Conservation (phyloP, 1,140 invertebrate genomes). For the Eriosoma lanigerum region DNA sequence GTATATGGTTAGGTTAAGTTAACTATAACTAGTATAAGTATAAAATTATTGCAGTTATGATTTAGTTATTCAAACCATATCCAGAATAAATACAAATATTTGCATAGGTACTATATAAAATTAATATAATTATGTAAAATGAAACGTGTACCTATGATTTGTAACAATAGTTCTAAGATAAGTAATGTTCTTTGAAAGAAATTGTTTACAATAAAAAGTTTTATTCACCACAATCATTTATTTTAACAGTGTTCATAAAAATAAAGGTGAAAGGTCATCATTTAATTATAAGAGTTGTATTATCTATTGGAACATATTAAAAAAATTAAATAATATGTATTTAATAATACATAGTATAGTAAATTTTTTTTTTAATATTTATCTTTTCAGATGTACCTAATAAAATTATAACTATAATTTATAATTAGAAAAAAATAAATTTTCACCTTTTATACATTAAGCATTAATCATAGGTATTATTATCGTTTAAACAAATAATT, state of each 20-base stretch:
- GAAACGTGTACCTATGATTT: constrained; percentile 14
- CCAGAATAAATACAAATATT: constrained; percentile 24
- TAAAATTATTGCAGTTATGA: too few relatives aligned
- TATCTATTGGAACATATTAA: background rate
- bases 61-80: constrained; percentile 2
- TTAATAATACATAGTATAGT: too few relatives aligned
- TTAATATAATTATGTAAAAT: background rate
- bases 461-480: background rate
- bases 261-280: constrained; percentile 15
- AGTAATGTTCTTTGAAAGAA: background rate
- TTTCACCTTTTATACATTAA: background rate
- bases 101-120: constrained; percentile 34
- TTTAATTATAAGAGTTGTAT: background rate
- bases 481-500: background rate
- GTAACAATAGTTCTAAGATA: background rate
- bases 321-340: background rate
- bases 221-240: background rate
- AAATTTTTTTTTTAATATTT: too few relatives aligned
- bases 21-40: background rate
- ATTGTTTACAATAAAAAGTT: background rate
- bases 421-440: background rate
- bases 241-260: constrained; percentile 12
- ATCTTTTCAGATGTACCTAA: too few relatives aligned
- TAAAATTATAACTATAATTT: too few relatives aligned
- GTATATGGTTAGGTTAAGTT: too few relatives aligned